These are phyloP conservation scores for Phalera bucephala DNA, from an alignment of 2,888 invertebrate genomes.

Conservation along the genomic window DNA sequence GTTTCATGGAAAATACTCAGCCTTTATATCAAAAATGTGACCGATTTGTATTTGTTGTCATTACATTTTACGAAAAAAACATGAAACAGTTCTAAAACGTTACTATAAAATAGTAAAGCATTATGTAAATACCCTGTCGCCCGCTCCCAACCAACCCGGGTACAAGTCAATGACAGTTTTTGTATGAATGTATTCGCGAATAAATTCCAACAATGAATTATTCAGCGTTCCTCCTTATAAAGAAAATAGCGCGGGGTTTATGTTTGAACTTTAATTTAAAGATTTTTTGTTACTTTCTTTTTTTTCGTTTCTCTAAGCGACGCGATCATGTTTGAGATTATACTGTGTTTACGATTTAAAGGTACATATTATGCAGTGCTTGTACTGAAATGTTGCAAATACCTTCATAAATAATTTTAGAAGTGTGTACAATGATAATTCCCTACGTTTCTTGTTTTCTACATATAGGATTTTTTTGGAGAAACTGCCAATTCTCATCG, in stretches of 20 bases:
- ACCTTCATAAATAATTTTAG: no score
- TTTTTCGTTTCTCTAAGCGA: background rate
- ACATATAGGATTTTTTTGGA: no score
- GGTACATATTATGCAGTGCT: no score
- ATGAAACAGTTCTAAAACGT: background rate
- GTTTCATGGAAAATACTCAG: no score
- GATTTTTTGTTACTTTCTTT: background rate
- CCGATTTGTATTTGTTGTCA: no score
- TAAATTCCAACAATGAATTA: slow-evolving; percentile 29
- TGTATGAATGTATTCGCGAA: slow-evolving; percentile 39
- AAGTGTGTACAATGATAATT: no score
- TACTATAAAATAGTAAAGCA: background rate
- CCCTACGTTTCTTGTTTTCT: no score
- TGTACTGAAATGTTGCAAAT: no score
- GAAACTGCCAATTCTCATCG: no score
- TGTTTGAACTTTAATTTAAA: slow-evolving; percentile 2
- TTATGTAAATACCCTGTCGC: background rate
- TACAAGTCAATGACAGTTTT: slow-evolving; percentile 2
- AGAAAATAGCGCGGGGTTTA: slow-evolving; percentile 2
- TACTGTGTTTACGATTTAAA: no score
- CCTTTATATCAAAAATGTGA: no score
- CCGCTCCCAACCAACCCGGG: background rate
- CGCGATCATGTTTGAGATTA: background rate
- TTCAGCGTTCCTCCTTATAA: slow-evolving; percentile 2
- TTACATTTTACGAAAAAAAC: no score